Evolutionary conservation across 2,113 vertebrate species (phyloP).

Genomic region (Xiphophorus maculatus): DNA sequence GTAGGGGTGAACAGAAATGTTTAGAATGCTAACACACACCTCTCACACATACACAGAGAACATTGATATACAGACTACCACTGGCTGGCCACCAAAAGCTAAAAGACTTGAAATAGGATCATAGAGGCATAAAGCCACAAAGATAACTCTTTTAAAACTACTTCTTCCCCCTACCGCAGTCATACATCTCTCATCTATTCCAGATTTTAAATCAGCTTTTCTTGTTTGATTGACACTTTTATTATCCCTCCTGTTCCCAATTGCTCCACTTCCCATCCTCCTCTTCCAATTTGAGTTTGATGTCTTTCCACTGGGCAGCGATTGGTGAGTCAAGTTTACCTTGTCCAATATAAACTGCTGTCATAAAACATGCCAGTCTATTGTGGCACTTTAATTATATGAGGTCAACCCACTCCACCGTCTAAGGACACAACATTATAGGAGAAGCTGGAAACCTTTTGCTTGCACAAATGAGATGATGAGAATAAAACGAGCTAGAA

Average conservation of each 20-base stretch:
- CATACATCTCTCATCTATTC: constrained; percentile 49
- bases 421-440: constrained; percentile 32
- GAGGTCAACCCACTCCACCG: constrained; percentile 48
- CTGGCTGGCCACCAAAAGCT: constrained; percentile 47
- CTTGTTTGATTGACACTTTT: constrained; percentile 33
- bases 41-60: constrained; percentile 21
- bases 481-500: constrained; percentile 20
- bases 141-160: constrained; percentile 53
- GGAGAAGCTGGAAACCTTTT: constrained; percentile 40
- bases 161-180: constrained; percentile 55
- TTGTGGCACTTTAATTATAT: constrained; percentile 69
- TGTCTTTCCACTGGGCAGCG: constrained; percentile 53
- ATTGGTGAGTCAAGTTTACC: constrained; percentile 45
- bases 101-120: constrained; percentile 56
- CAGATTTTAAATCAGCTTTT: constrained; percentile 27
- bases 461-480: constrained; percentile 36
- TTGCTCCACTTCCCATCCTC: constrained; percentile 32
- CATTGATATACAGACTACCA: constrained; percentile 27
- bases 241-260: constrained; percentile 1
- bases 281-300: constrained; percentile 41
- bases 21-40: constrained; percentile 7
- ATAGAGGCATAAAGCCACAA: constrained; percentile 51
- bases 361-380: constrained; percentile 60
- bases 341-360: constrained; percentile 53
- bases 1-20: constrained; percentile 24